phyloP scores from a whole-genome alignment of 2,888 invertebrate species.

The Scaeva pyrastri region DNA sequence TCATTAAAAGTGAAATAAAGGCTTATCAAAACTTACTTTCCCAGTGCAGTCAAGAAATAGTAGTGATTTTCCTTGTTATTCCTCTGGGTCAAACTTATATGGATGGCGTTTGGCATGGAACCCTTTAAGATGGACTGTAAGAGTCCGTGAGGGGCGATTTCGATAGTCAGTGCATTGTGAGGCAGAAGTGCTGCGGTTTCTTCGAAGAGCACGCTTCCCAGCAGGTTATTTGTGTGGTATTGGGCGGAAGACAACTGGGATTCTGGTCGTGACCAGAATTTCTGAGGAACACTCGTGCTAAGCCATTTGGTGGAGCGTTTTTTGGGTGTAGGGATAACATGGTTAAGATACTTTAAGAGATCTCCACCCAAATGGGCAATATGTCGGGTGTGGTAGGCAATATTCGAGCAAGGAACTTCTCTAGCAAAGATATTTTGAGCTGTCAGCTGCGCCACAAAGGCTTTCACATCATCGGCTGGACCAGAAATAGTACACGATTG shows the following conservation, averaged over 20 bases:
- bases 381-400: conserved; percentile 94
- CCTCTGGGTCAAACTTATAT: conserved; percentile 86
- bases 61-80: conserved; percentile 84
- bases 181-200: conserved; percentile 87
- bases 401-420: conserved; percentile 92
- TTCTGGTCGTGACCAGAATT: conserved; percentile 88
- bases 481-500: conserved; percentile 96
- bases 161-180: conserved; percentile 86
- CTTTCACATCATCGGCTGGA: conserved; percentile 87
- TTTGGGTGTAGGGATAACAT: conserved; percentile 88
- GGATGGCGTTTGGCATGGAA: conserved; percentile 85
- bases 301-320: conserved; percentile 91
- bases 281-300: conserved; percentile 90
- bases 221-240: conserved; percentile 93
- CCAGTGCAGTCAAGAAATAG: conserved; percentile 82
- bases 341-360: conserved; percentile 86
- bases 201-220: conserved; percentile 86
- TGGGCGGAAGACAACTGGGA: conserved; percentile 89
- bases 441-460: conserved; percentile 87
- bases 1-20: neutral
- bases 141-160: conserved; percentile 88
- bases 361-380: conserved; percentile 88
- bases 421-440: conserved; percentile 90
- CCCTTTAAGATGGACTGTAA: conserved; percentile 88
- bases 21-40: conserved; percentile 83